Evolutionary conservation across 2,113 vertebrate species (phyloP), one percentile per base, ranked within the genome.

Genomic region (Panthera tigris): DNA sequence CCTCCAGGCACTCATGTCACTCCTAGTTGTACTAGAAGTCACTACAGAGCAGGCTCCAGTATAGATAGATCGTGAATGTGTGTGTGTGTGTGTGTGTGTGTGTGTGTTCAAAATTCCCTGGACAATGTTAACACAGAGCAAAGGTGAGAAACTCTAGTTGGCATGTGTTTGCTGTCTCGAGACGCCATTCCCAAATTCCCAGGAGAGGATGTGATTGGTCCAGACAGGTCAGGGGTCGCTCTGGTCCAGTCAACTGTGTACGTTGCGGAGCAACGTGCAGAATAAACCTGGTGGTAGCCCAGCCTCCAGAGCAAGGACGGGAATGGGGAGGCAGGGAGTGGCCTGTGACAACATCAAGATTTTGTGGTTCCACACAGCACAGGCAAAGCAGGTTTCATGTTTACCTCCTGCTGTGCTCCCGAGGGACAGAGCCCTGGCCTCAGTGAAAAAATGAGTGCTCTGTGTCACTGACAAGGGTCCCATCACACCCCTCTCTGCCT

Each of bases 201-300:
- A 45, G 52, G 65, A 39, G 33, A 74, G 10, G 21, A 3, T 48
- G 33, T 61, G 50, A 82, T 57, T 79, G 82, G 81, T 29, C 61
- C 41, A 55, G n/a, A 18, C 55, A 18, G 57, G 55, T 79, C 83
- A 91, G 31, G 52, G 41, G 61, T 41, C 10, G 21, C 4, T 39
- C 33, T 21, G 71, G 57, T 65, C 76, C 76, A 74, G 8, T 94
- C 45, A n/a, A 19, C 45, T 50, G 31, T 18, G 15, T 63, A 39
- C 1, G 0, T 0, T 1, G 82, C 63, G 8, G 74, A 79, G 31
- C 8, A 0, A 65, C 4, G 1, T 7, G 2, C 36, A 16, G 33
- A 36, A 48, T 9, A 33, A 66, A 50, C 8, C 2, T n/a, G 36
- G 4, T 7, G 0, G n/a, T 27, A 73, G 21, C 7, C 9, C 63